A percentile compares a stretch with the other conserved stretches of the same genome.
Conservation (phyloP, 2,888 invertebrate species). For the Erannis defoliaria region DNA sequence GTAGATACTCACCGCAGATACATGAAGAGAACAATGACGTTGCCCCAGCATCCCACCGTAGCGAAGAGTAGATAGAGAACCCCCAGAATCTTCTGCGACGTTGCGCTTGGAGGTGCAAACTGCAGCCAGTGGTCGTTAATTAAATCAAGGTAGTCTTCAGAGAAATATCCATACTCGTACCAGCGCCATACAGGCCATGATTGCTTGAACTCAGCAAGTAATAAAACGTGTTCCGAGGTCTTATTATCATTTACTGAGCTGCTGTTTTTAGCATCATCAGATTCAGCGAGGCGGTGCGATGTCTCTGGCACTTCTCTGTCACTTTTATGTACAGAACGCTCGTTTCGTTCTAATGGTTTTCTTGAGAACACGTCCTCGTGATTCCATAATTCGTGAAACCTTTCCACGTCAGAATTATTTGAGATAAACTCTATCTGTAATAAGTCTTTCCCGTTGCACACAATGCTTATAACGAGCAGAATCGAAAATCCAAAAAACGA, state of each 20-base stretch:
- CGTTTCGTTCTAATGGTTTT: constrained; percentile 49
- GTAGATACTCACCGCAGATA: constrained; percentile 88
- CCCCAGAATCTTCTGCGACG: constrained; percentile 87
- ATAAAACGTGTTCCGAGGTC: constrained; percentile 57
- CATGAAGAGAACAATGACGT: constrained; percentile 90
- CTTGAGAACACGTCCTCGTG: constrained; percentile 41
- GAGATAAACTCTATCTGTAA: constrained; percentile 36
- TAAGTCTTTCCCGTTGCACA: constrained; percentile 48
- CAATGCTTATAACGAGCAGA: constrained; percentile 54
- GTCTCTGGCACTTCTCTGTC: constrained; percentile 46
- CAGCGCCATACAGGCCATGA: constrained; percentile 81
- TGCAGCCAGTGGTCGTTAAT: constrained; percentile 91
- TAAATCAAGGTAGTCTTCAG: constrained; percentile 84
- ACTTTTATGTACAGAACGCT: constrained; percentile 48
- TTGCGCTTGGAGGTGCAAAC: constrained; percentile 88
- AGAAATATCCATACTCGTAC: constrained; percentile 84
- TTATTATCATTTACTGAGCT: constrained; percentile 53
- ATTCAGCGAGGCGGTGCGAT: constrained; percentile 47
- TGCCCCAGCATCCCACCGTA: constrained; percentile 89
- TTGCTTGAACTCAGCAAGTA: constrained; percentile 69
- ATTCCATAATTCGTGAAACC: constrained; percentile 44
- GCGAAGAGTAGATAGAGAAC: constrained; percentile 88
- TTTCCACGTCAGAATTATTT: constrained; percentile 38
- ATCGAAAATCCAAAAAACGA: constrained; percentile 54
- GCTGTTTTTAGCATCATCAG: constrained; percentile 51